Evolutionary conservation across 2,113 vertebrate genomes (phyloP), one percentile per base, ranked within the genome.

Genomic region (Turnix velox): DNA sequence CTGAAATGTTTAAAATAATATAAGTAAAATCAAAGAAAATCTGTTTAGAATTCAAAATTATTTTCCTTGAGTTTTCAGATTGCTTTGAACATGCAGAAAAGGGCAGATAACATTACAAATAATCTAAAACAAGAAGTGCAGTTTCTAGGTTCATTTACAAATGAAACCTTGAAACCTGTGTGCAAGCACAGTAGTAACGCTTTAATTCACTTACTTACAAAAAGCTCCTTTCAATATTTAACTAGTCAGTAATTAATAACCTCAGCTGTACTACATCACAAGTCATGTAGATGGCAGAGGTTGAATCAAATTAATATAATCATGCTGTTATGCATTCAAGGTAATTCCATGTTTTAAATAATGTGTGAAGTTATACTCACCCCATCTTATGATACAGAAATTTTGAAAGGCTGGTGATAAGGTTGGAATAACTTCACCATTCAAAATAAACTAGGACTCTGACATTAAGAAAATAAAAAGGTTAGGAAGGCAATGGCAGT

Each of bases 181-280:
- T 24, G 19, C 5, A 59, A 63, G 20, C 12, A 71, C 16, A 15
- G 22, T 33, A 14, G 12, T 25, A 87, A 79, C 17, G 24, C 8
- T 79, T 83, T 83, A 65, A 73, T 89, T 79, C 45, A 45, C 42
- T 85, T 83, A 43, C 78, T 89, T 83, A 51, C 48, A 43, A 66
- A 95, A 93, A 54, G 9, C 42, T 59, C 22, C 51, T 27, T 90
- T 71, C n/a, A 88, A 83, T 88, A 92, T 96, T 87, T 81, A 92
- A 49, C 49, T 59, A 85, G 49, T 81, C 65, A 84, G 65, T 88
- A 92, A 91, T 95, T 94, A 94, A 86, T 91, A 88, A 85, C n/a
- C 54, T 95, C 66, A 84, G n/a, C 35, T 94, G 59, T 79, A 86
- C 59, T 80, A 90, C 78, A 92, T 90, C 58, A 85, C 75, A 88